A percentile compares a stretch with the other conserved stretches of the same genome.
Evolutionary conservation across 2,888 invertebrate species (phyloP).

Genomic region (Sarcophaga variegata): DNA sequence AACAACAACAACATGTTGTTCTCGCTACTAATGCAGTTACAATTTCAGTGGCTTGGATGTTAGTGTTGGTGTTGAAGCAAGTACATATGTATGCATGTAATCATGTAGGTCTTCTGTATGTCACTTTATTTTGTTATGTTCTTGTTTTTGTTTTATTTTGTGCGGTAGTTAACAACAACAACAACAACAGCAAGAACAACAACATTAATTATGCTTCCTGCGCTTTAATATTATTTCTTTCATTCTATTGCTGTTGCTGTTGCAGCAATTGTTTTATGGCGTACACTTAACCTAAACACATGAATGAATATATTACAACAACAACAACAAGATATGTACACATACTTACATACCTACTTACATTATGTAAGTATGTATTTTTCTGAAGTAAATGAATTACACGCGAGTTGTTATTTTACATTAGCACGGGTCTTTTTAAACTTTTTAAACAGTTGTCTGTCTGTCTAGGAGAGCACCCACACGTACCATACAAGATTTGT

Average conservation of each 20-base stretch:
- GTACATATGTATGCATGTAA: neutral
- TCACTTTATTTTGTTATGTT: neutral
- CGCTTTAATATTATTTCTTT: conserved; percentile 31
- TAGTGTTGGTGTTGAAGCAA: neutral
- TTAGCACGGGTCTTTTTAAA: conserved; percentile 30
- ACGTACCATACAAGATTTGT: conserved; percentile 5
- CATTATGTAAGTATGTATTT: no score
- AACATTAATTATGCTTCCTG: conserved; percentile 70
- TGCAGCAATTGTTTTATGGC: neutral
- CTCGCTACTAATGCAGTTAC: neutral
- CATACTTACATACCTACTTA: neutral
- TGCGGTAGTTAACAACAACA: conserved; percentile 23
- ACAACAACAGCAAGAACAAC: conserved; percentile 20
- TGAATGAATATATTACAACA: conserved; percentile 33
- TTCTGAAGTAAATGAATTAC: conserved; percentile 27
- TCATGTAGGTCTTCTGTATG: neutral
- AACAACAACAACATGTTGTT: conserved; percentile 41
- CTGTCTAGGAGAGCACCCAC: conserved; percentile 61
- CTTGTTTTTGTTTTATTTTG: conserved; percentile 17
- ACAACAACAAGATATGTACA: neutral
- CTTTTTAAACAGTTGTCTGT: conserved; percentile 48
- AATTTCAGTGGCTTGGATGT: neutral
- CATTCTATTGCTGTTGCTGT: neutral
- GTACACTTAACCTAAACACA: neutral
- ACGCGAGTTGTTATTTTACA: conserved; percentile 34